Conservation (phyloP, 1,140 invertebrate genomes). For the Octopus bimaculoides region DNA sequence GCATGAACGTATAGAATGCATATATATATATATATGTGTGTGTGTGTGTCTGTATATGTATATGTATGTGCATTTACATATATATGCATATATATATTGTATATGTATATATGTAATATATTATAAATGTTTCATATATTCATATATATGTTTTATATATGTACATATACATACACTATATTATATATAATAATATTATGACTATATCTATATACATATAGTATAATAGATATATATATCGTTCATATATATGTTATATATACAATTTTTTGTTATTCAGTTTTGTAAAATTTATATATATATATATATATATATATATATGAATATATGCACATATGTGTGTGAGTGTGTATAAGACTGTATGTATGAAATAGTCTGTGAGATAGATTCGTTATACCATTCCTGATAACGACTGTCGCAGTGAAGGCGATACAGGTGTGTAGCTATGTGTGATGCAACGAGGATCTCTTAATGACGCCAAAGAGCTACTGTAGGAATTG, state of each 20-base stretch:
- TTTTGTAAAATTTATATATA: background rate
- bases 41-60: background rate
- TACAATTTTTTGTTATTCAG: background rate
- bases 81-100: background rate
- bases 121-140: background rate
- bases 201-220: background rate
- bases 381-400: background rate
- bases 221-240: background rate
- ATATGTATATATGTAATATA: background rate
- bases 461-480: constrained; percentile 25
- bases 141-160: background rate
- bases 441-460: constrained; percentile 17
- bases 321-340: background rate
- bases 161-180: background rate
- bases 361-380: background rate
- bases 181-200: background rate
- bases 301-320: background rate
- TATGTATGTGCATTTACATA: background rate
- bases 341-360: background rate
- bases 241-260: background rate
- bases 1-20: background rate
- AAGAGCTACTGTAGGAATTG: constrained; percentile 25
- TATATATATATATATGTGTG: background rate
- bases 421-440: background rate
- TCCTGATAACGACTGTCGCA: constrained; percentile 9